A percentile compares a stretch with the other conserved stretches of the same genome.
phyloP scores from a whole-genome alignment of 1,140 invertebrate genomes.

The Palaemon carinicauda region DNA sequence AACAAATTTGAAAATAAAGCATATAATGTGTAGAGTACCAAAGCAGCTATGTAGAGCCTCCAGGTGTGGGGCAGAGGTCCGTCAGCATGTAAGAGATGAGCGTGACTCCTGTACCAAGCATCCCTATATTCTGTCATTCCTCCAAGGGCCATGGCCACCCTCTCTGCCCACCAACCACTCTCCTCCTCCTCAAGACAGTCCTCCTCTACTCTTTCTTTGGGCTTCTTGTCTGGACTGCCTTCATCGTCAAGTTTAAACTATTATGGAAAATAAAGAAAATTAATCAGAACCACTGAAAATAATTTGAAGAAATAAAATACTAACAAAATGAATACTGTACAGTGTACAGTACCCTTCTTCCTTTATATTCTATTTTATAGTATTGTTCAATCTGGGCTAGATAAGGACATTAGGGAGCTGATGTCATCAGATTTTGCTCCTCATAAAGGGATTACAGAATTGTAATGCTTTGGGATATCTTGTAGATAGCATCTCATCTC shows the following conservation, averaged over 20 bases:
- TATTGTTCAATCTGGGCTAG: no score
- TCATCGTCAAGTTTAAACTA: not conserved
- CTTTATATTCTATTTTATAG: no score
- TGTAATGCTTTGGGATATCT: no score
- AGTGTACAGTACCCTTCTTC: no score
- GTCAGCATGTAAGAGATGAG: conserved; percentile 41
- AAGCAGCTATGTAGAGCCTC: conserved; percentile 39
- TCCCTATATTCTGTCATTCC: conserved; percentile 28
- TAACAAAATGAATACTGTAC: no score
- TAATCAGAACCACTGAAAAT: no score
- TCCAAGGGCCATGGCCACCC: conserved; percentile 1
- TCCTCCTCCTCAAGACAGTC: conserved; percentile 26
- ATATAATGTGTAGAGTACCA: not conserved
- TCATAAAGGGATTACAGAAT: no score
- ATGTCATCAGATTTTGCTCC: no score
- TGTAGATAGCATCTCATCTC: no score
- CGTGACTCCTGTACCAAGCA: conserved; percentile 44
- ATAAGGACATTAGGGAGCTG: no score
- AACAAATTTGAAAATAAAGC: not conserved
- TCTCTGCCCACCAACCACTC: conserved; percentile 28
- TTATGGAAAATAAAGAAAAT: not conserved
- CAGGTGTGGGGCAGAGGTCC: conserved; percentile 42
- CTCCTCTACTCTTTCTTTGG: not conserved
- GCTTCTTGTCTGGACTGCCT: not conserved
- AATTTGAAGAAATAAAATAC: no score